Evolutionary conservation across 2,888 invertebrate species (phyloP).

Genomic region (Cephus spinipes): DNA sequence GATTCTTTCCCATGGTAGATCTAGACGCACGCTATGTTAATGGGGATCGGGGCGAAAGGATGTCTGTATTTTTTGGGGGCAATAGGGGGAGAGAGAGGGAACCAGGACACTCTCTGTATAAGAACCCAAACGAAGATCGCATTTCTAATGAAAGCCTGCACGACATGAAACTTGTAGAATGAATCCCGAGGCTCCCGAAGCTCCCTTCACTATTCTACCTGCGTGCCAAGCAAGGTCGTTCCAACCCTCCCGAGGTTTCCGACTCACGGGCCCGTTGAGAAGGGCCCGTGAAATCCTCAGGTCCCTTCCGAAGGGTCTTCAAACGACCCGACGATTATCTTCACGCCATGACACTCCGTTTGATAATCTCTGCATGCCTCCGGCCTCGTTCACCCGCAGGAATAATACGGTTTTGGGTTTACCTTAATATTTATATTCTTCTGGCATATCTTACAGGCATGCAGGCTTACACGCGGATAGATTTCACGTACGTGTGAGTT

Average conservation of each 20-base stretch:
- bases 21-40: no score
- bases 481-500: not conserved
- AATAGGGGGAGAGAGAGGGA: no score
- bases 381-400: not conserved
- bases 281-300: not conserved
- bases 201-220: slow-evolving; percentile 30
- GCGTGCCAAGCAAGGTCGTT: slow-evolving; percentile 36
- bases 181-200: not conserved
- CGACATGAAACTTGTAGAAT: not conserved
- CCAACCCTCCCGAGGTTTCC: slow-evolving; percentile 14
- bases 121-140: no score
- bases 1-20: no score
- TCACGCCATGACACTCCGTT: slow-evolving; percentile 19
- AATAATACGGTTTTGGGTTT: no score
- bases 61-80: no score
- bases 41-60: no score
- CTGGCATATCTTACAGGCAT: not conserved
- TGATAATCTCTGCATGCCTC: slow-evolving; percentile 15
- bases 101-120: no score
- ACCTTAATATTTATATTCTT: no score
- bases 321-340: slow-evolving; percentile 22
- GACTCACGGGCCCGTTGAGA: not conserved
- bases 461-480: not conserved
- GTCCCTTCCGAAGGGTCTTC: slow-evolving; percentile 4
- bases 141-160: no score